Conservation (phyloP, 2,797 vertebrate genomes). For the Catamblyrhynchus diadema region DNA sequence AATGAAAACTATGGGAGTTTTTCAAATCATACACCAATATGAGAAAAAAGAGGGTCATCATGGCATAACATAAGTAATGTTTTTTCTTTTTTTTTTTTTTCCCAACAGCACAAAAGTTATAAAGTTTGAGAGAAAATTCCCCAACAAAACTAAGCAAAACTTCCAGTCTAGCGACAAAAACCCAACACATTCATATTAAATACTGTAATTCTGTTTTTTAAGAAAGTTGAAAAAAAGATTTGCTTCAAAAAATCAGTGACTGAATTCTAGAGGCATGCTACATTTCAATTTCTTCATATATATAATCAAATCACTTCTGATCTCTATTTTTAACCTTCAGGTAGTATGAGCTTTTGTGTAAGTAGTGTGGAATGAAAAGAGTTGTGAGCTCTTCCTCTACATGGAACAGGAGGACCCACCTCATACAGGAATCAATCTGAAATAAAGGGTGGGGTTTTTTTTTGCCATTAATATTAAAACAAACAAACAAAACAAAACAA, state of each 20-base stretch:
- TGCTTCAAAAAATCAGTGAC: neutral
- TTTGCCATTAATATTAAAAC: neutral
- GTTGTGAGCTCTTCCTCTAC: neutral
- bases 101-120: neutral
- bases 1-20: slow-evolving; percentile 72
- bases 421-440: neutral
- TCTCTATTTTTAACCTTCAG: neutral
- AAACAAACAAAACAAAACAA: neutral
- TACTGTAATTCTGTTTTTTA: neutral
- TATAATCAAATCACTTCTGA: neutral
- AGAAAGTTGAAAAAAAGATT: neutral
- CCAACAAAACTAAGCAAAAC: neutral
- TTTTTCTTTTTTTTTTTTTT: neutral
- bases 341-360: neutral
- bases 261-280: neutral
- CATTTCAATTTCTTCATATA: neutral
- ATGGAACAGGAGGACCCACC: neutral
- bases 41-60: neutral
- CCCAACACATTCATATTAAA: neutral
- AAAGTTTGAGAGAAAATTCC: neutral
- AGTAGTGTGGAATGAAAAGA: neutral
- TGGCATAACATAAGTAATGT: neutral
- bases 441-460: neutral
- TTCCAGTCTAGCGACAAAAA: neutral
- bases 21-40: slow-evolving; percentile 67